Conservation (phyloP, 2,797 vertebrate species). For the Cyclopterus lumpus region DNA sequence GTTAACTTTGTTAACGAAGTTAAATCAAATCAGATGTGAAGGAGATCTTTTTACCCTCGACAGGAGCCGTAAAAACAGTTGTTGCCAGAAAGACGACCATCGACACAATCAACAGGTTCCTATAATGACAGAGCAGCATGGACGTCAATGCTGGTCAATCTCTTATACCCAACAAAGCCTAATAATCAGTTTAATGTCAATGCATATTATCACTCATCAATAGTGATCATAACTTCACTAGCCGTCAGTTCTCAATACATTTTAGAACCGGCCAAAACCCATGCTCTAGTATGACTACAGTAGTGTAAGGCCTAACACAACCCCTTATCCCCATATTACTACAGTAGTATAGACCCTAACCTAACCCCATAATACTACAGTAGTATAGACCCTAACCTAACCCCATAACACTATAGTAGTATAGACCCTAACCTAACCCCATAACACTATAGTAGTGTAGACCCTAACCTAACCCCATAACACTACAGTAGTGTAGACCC, state of each 20-base stretch:
- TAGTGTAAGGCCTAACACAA: neutral
- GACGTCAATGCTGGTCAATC: neutral
- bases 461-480: no score
- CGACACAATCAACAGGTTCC: conserved; percentile 78
- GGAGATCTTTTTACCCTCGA: conserved; percentile 75
- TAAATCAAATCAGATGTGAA: neutral
- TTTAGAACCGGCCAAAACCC: neutral
- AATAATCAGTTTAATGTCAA: neutral
- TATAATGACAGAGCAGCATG: conserved; percentile 45
- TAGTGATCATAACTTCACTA: neutral
- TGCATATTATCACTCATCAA: neutral
- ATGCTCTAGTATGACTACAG: neutral
- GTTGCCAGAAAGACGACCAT: conserved; percentile 72
- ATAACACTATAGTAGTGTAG: no score
- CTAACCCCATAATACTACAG: no score
- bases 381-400: no score
- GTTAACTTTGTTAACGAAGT: neutral
- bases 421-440: no score
- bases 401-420: no score
- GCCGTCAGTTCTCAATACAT: neutral
- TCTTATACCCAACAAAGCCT: neutral
- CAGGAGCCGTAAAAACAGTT: conserved; percentile 73
- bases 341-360: no score
- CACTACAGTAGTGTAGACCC: no score
- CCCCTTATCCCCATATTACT: no score